phyloP scores from a whole-genome alignment of 2,797 vertebrate genomes.

The Lindbergichthys nudifrons region DNA sequence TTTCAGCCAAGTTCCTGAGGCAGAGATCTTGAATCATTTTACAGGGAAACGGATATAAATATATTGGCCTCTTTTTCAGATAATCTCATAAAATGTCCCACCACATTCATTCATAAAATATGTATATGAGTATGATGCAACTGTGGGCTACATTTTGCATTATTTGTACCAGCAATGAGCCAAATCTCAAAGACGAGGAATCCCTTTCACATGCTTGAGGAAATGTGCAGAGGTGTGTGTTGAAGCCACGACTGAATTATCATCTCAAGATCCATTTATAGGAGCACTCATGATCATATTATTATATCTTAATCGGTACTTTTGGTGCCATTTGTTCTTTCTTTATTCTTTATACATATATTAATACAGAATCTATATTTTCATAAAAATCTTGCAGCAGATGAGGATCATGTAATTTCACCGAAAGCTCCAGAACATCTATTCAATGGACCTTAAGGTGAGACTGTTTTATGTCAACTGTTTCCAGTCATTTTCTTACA shows the following conservation, averaged over 20 bases:
- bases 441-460: neutral
- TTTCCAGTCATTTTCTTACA: neutral
- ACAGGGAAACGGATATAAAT: neutral
- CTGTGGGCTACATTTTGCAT: neutral
- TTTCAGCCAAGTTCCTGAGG: constrained; percentile 27
- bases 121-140: constrained; percentile 6
- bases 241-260: neutral
- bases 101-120: neutral
- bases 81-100: neutral
- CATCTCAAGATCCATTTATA: neutral
- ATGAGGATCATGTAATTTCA: neutral
- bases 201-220: neutral
- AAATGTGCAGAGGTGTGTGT: neutral
- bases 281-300: neutral
- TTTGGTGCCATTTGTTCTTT: neutral
- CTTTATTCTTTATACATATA: neutral
- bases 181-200: neutral
- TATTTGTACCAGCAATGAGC: neutral
- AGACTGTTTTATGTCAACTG: neutral
- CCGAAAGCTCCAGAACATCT: neutral
- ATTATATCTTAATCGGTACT: neutral
- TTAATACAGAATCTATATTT: neutral
- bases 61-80: neutral
- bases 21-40: neutral
- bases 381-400: neutral